phyloP scores from a whole-genome alignment of 2,797 vertebrate species.

The Gouania willdenowi region DNA sequence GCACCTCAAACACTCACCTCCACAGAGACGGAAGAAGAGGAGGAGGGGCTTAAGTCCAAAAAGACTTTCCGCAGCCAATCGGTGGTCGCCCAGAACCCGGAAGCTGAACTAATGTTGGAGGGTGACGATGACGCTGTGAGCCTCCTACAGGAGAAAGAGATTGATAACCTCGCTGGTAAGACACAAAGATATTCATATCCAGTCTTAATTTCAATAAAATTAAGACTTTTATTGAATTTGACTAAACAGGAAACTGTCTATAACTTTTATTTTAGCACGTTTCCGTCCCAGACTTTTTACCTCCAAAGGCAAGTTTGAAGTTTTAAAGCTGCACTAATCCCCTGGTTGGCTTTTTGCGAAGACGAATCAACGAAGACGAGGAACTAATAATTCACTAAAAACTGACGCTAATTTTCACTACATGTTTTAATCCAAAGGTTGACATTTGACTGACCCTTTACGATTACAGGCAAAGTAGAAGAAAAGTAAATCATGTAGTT shows the following conservation, averaged over 20 bases:
- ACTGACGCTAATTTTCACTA: slow-evolving; percentile 4
- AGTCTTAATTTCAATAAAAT: too few species aligned
- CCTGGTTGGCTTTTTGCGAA: slow-evolving; percentile 19
- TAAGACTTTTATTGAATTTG: too few species aligned
- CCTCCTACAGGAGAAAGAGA: slow-evolving; percentile 96
- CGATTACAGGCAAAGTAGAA: neutral
- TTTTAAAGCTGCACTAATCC: slow-evolving; percentile 59
- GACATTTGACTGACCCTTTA: neutral
- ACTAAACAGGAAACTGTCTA: slow-evolving; percentile 26
- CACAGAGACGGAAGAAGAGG: slow-evolving; percentile 84
- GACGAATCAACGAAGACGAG: too few species aligned
- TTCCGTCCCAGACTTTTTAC: slow-evolving; percentile 88
- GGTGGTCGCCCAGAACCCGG: slow-evolving; percentile 90
- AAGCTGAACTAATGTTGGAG: slow-evolving; percentile 96
- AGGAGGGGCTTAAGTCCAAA: slow-evolving; percentile 89
- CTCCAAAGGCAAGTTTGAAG: slow-evolving; percentile 90
- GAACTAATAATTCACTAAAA: slow-evolving; percentile 25
- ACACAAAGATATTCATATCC: neutral
- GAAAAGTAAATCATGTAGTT: slow-evolving; percentile 4
- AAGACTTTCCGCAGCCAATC: slow-evolving; percentile 93
- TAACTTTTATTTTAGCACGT: slow-evolving; percentile 77
- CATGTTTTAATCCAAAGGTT: neutral
- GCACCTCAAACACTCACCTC: neutral
- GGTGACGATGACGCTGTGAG: slow-evolving; percentile 96
- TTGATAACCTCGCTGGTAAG: slow-evolving; percentile 96